Conservation (phyloP, 2,113 vertebrate species). For the Pomatostomus ruficeps region DNA sequence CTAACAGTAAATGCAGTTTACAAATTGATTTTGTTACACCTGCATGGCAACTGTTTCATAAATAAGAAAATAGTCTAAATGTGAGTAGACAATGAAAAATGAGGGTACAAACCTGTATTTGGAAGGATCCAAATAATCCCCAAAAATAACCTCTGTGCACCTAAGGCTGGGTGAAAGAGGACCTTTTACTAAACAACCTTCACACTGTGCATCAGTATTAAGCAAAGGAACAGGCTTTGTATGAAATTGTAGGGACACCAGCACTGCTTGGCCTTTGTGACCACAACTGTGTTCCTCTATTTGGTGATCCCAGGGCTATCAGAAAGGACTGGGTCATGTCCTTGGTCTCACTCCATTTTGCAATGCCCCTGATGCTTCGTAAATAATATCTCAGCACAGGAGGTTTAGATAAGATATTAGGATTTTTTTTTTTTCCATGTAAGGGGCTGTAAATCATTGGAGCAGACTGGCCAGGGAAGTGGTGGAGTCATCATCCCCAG, state of each 20-base stretch:
- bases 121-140: neutral
- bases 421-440: neutral
- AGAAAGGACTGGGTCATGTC: neutral
- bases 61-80: neutral
- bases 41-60: neutral
- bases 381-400: neutral
- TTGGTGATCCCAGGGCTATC: neutral
- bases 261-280: neutral
- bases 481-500: neutral
- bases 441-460: neutral
- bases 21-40: neutral
- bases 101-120: neutral
- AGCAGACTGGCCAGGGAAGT: neutral
- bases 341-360: neutral
- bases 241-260: neutral
- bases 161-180: neutral
- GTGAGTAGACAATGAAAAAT: neutral
- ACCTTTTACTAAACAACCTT: neutral
- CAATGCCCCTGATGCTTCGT: rapidly evolving
- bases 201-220: neutral
- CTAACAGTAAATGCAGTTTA: neutral
- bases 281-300: neutral
- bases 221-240: neutral
- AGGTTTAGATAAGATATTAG: neutral
- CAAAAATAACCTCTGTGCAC: neutral